Base-by-base conservation (phyloP, 2,113 vertebrate genomes). In the Haemorhous mexicanus region DNA sequence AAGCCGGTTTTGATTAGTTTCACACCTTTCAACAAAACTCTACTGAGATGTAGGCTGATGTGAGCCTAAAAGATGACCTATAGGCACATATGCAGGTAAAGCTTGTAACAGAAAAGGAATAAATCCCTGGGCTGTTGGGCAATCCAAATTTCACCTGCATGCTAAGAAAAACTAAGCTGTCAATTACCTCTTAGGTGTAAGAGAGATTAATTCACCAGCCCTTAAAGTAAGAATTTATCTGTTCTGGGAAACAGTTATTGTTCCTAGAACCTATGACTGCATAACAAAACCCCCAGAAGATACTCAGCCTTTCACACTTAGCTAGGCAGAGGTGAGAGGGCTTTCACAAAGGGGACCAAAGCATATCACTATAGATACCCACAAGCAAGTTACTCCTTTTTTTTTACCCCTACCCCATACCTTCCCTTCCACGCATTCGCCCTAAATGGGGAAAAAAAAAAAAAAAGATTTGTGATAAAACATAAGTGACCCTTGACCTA, bases 321-420 rank as follows among this genome's bases (percentile, higher is more conserved):
- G 15, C 37, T 46, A 4, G 2, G 15, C 14, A 74, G 56, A 47
- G 28, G 2, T 62, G 22, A 79, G 33, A 62, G 9, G 28, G 41
- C 26, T 76, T 78, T 41, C 79, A 52, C 27, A 19, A 16, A 67
- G 52, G 22, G 92, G 9, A 84, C 24, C 30, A 52, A 78, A 7
- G 37, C 44, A 67, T 19, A 68, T 2, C 30, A 41, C 11, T 23
- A 7, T 1, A 4, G 47, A 82, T 20, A 56, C 10, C 18, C 49
- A 86, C n/a, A 78, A 64, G 12, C 23, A 91, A 73, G 20, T 39
- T 39, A 35, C 9, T 47, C 14, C 35, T 78, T 62, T 43, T 13
- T 4, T 2, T 17, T 43, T 18, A 6, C 3, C 3, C 9, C 5
- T 7, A 32, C 6, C 7, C 22, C 18, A 44, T 23, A 61, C 6